A percentile compares a stretch with the other conserved stretches of the same genome.
These are phyloP conservation scores for Anolis sagrei DNA, from an alignment of 2,113 vertebrate genomes.

Conservation along the genomic window DNA sequence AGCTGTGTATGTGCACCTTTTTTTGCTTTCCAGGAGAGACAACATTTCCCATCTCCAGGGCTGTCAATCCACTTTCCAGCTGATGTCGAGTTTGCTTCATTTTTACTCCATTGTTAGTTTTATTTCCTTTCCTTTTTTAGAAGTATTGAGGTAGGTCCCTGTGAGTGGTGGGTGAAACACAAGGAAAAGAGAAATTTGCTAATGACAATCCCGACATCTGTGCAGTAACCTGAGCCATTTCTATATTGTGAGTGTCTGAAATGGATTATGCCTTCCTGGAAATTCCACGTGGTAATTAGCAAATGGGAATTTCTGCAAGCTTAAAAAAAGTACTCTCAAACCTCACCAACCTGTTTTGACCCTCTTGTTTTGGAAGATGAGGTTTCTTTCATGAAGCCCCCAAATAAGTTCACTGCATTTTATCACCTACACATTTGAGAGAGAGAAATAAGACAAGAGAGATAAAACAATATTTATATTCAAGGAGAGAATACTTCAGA, in stretches of 20 bases:
- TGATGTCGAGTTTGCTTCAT: slow-evolving; percentile 18
- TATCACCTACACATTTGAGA: slow-evolving; percentile 71
- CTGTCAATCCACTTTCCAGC: slow-evolving; percentile 16
- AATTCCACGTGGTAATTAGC: slow-evolving; percentile 38
- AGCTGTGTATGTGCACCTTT: background rate
- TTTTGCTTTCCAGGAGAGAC: background rate
- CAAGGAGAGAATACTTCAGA: slow-evolving; percentile 67
- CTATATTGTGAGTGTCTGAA: slow-evolving; percentile 26
- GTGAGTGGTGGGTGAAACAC: background rate
- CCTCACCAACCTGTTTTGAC: slow-evolving; percentile 5
- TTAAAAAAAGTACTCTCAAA: background rate
- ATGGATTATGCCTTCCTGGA: slow-evolving; percentile 22
- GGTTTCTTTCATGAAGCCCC: slow-evolving; percentile 59
- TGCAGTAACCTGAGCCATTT: slow-evolving; percentile 38
- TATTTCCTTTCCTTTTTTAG: background rate
- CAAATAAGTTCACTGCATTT: slow-evolving; percentile 73
- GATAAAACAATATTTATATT: slow-evolving; percentile 76
- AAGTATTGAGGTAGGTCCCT: background rate
- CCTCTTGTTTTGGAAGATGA: slow-evolving; percentile 43
- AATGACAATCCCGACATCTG: slow-evolving; percentile 21
- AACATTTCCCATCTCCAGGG: background rate
- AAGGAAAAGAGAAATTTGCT: background rate
- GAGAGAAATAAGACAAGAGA: slow-evolving; percentile 67
- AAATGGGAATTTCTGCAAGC: slow-evolving; percentile 19
- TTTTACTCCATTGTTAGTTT: slow-evolving; percentile 3